These are phyloP conservation scores for Phylloscopus trochilus DNA, from an alignment of 2,113 vertebrate genomes.

Conservation along the genomic window DNA sequence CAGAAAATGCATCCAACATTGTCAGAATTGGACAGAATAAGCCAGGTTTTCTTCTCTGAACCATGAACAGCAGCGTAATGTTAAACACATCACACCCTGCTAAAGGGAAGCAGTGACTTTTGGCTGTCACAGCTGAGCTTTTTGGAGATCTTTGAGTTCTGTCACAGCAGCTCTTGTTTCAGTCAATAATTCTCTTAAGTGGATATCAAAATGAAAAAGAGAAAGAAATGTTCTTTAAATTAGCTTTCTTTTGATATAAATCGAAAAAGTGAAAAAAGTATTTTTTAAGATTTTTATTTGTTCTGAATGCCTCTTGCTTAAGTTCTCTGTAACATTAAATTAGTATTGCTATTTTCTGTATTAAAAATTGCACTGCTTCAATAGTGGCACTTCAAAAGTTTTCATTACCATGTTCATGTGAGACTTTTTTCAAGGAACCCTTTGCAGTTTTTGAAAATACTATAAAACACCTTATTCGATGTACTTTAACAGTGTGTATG, in stretches of 20 bases:
- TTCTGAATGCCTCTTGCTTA: neutral
- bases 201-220: neutral
- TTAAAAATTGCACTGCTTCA: neutral
- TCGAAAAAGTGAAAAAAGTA: neutral
- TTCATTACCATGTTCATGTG: neutral
- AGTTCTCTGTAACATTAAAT: neutral
- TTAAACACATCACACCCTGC: neutral
- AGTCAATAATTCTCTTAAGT: neutral
- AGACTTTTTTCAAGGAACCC: neutral
- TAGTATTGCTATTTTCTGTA: neutral
- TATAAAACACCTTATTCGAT: neutral
- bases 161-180: neutral
- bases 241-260: neutral
- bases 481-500: neutral
- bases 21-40: neutral
- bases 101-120: neutral
- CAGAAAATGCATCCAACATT: neutral
- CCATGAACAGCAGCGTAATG: neutral
- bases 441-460: neutral
- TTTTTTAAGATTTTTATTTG: neutral
- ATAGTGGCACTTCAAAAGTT: neutral
- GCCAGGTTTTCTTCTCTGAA: neutral
- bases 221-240: neutral
- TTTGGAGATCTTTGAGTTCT: neutral
- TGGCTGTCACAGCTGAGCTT: rapidly evolving